Evolutionary conservation across 1,140 invertebrate species (phyloP).

Genomic region (Drosophila burlai): DNA sequence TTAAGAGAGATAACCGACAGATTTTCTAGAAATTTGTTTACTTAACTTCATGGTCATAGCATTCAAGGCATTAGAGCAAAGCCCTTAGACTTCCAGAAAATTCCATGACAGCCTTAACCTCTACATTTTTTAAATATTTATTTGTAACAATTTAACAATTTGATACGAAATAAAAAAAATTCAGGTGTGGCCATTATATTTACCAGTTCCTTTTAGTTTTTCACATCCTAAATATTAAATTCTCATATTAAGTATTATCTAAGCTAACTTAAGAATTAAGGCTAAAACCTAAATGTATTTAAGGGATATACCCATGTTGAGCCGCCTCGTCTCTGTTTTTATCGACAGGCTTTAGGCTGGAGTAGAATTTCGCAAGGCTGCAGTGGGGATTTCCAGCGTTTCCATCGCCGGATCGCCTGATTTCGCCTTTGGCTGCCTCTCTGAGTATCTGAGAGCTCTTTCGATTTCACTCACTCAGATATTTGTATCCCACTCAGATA

Average conservation of each 20-base stretch:
- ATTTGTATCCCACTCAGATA: slow-evolving; percentile 3
- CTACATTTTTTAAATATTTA: too few species aligned
- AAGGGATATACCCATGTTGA: slow-evolving; percentile 3
- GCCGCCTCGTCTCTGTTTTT: background rate
- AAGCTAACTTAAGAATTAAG: too few species aligned
- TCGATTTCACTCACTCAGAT: slow-evolving; percentile 12
- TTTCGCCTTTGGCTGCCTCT: slow-evolving; percentile 29
- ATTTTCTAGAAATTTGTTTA: background rate
- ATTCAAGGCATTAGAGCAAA: background rate
- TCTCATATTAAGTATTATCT: background rate
- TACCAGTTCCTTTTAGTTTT: too few species aligned
- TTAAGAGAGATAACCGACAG: background rate
- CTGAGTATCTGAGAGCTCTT: slow-evolving; percentile 18
- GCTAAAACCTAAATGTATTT: too few species aligned
- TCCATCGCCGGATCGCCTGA: slow-evolving; percentile 45
- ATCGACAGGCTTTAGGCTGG: slow-evolving; percentile 16
- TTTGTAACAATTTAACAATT: too few species aligned
- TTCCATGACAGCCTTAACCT: background rate
- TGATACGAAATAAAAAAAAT: too few species aligned
- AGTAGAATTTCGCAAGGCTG: slow-evolving; percentile 48
- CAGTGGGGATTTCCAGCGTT: slow-evolving; percentile 45
- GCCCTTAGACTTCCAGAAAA: background rate
- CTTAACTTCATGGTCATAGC: background rate
- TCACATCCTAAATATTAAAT: too few species aligned
- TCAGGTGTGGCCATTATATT: too few species aligned